Percentiles rank a stretch among this genome's conserved stretches.
These are phyloP conservation scores for Drosophila paramelanica DNA, from an alignment of 2,888 invertebrate genomes.

Conservation along the genomic window DNA sequence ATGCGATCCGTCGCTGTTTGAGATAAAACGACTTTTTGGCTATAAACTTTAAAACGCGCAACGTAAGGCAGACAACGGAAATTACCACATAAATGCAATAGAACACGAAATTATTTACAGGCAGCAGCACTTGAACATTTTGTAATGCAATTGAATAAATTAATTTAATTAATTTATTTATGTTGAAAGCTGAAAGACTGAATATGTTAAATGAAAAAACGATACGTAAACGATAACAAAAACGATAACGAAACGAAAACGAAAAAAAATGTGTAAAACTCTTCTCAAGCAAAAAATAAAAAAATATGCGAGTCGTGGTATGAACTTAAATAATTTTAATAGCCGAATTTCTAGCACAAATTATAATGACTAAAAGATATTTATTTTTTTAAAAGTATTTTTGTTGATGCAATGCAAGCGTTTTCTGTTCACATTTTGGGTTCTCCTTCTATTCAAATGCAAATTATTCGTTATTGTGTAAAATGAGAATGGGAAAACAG, in stretches of 20 bases:
- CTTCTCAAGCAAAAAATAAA: constrained; percentile 62
- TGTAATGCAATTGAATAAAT: constrained; percentile 78
- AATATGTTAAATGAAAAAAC: constrained; percentile 80
- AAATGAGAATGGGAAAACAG: constrained; percentile 48
- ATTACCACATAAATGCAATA: constrained; percentile 80
- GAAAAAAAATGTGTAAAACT: constrained; percentile 57
- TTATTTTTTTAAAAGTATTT: constrained; percentile 12
- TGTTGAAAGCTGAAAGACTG: constrained; percentile 82
- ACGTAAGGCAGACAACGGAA: constrained; percentile 75
- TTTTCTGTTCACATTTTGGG: constrained; percentile 40
- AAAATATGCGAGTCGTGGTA: constrained; percentile 40
- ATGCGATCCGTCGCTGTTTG: constrained; percentile 34
- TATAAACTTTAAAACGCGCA: constrained; percentile 72
- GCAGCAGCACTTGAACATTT: constrained; percentile 65
- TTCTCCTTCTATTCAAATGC: constrained; percentile 48
- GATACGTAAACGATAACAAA: constrained; percentile 36
- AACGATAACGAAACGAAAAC: constrained; percentile 38
- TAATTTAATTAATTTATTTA: constrained; percentile 83
- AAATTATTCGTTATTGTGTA: constrained; percentile 61
- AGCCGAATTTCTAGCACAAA: constrained; percentile 80
- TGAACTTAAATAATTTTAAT: constrained; percentile 78
- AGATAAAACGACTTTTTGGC: constrained; percentile 70
- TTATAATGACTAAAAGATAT: constrained; percentile 64
- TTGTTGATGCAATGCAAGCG: constrained; percentile 24
- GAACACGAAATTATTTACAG: constrained; percentile 79